A percentile compares a stretch with the other conserved stretches of the same genome.
These are phyloP conservation scores for Sprattus sprattus DNA, from an alignment of 2,113 vertebrate species.

Conservation along the genomic window DNA sequence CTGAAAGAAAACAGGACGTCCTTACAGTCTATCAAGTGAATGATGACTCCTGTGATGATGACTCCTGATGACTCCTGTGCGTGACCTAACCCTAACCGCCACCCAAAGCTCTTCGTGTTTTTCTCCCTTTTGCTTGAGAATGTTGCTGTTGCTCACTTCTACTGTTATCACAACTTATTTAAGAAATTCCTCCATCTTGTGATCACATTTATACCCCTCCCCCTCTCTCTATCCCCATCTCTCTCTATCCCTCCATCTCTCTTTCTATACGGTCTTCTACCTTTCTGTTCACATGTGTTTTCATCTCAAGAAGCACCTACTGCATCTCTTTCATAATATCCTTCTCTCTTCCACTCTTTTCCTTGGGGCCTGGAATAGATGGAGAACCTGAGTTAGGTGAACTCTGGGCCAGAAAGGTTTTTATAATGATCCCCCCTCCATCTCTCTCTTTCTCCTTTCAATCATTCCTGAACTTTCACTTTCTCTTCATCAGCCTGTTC, in stretches of 20 bases:
- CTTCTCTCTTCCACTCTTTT: background rate
- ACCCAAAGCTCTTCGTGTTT: background rate
- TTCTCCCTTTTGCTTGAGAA: background rate
- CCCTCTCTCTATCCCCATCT: background rate
- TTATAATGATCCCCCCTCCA: background rate
- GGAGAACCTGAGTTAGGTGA: too few species aligned
- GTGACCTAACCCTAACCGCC: slow-evolving; percentile 38
- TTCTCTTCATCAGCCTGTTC: slow-evolving; percentile 15
- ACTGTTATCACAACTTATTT: background rate
- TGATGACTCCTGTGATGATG: slow-evolving; percentile 27
- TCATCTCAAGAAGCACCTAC: background rate
- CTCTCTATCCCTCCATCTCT: background rate
- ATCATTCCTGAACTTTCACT: slow-evolving; percentile 12
- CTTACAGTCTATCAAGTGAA: slow-evolving; percentile 41
- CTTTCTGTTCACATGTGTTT: background rate
- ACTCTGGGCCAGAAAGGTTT: too few species aligned
- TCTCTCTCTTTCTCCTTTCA: slow-evolving; percentile 15
- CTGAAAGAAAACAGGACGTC: slow-evolving; percentile 54
- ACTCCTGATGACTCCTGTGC: slow-evolving; percentile 27
- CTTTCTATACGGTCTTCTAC: background rate
- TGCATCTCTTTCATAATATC: background rate
- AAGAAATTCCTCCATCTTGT: background rate
- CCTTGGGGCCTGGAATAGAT: too few species aligned
- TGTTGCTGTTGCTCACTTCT: background rate
- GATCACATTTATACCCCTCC: background rate